Percentiles rank a stretch among this genome's conserved stretches.
Evolutionary conservation across 2,797 vertebrate genomes (phyloP).

Genomic region (Halcyon leucocephala): DNA sequence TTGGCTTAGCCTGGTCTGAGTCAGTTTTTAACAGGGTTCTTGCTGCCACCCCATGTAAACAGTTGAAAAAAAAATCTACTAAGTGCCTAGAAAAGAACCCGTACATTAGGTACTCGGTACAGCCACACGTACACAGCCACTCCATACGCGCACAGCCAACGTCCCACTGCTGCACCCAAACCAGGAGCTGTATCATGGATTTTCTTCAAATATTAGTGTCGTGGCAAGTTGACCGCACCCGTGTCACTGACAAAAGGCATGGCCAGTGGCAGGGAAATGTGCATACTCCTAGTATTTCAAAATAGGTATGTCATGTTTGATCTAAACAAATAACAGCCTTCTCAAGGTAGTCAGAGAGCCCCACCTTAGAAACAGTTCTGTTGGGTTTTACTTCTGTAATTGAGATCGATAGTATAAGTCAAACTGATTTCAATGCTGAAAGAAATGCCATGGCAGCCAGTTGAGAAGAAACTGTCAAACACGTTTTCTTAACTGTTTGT

Average conservation of each 20-base stretch:
- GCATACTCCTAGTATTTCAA: neutral
- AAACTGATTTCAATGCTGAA: neutral
- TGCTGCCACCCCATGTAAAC: neutral
- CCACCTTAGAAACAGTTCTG: neutral
- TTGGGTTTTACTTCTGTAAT: neutral
- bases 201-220: neutral
- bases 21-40: neutral
- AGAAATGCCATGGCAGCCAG: neutral
- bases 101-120: accelerated
- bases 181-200: neutral
- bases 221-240: neutral
- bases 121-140: accelerated
- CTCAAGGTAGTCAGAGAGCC: neutral
- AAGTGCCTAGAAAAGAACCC: neutral
- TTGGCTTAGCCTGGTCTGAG: neutral
- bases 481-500: neutral
- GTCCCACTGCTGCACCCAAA: neutral
- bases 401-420: neutral
- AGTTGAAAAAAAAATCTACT: neutral
- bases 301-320: neutral
- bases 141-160: neutral
- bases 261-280: neutral
- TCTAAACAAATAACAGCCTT: neutral
- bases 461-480: neutral
- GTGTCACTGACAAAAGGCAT: neutral